These are phyloP conservation scores for Platalea minor DNA, from an alignment of 2,797 vertebrate species.

Conservation along the genomic window DNA sequence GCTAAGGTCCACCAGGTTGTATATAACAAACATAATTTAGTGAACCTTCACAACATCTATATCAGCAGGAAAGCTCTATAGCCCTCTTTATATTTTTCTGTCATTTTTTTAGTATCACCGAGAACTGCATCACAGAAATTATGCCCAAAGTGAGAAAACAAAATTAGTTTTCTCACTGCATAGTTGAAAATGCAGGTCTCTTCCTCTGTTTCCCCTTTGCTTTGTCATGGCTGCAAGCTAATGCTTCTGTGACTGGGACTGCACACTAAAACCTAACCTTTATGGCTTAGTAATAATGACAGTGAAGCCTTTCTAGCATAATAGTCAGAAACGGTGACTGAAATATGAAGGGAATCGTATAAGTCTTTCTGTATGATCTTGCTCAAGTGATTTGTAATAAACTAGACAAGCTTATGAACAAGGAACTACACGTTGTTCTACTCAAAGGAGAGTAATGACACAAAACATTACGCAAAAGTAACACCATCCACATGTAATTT, in stretches of 20 bases:
- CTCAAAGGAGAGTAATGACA: neutral
- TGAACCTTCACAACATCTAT: neutral
- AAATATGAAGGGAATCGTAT: rapidly evolving
- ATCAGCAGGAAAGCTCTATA: neutral
- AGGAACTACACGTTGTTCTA: neutral
- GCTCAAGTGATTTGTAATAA: neutral
- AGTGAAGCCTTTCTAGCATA: neutral
- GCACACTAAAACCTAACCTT: neutral
- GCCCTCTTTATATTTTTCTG: neutral
- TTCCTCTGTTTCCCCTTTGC: neutral
- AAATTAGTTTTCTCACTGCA: neutral
- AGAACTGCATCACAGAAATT: neutral
- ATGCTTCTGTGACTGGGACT: neutral
- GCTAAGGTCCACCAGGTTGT: neutral
- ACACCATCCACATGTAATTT: neutral
- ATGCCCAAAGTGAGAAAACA: neutral
- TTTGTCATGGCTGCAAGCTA: neutral
- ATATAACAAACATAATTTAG: neutral
- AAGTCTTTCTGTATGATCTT: neutral
- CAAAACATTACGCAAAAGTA: neutral
- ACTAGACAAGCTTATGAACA: neutral
- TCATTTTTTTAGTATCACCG: neutral
- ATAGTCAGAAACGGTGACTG: neutral
- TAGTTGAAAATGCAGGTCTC: neutral
- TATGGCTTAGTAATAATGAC: neutral